Conservation (phyloP, 2,797 vertebrate genomes). For the Oryzias sinensis region DNA sequence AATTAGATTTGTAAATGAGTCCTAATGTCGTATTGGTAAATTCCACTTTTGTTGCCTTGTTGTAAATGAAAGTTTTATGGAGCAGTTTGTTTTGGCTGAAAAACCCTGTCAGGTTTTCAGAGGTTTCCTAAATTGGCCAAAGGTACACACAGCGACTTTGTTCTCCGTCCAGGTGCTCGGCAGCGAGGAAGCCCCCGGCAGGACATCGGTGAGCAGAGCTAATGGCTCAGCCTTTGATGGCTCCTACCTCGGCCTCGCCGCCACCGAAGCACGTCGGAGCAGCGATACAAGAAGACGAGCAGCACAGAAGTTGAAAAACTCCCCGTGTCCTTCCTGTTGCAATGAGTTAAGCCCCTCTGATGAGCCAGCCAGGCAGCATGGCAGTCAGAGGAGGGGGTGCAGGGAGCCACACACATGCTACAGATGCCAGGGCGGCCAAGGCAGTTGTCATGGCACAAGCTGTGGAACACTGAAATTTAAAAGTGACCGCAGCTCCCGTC, state of each 20-base stretch:
- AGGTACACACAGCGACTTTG: slow-evolving; percentile 43
- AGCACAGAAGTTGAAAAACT: slow-evolving; percentile 12
- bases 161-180: slow-evolving; percentile 65
- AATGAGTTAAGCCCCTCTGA: slow-evolving; percentile 27
- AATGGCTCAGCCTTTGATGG: slow-evolving; percentile 71
- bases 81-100: slow-evolving; percentile 43
- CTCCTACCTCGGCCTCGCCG: slow-evolving; percentile 75
- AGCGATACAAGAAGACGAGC: slow-evolving; percentile 29
- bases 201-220: slow-evolving; percentile 40
- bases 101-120: slow-evolving; percentile 32
- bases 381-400: slow-evolving; percentile 30
- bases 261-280: slow-evolving; percentile 25
- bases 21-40: slow-evolving; percentile 41
- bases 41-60: slow-evolving; percentile 35
- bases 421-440: slow-evolving; percentile 26
- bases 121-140: slow-evolving; percentile 40
- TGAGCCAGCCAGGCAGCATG: slow-evolving; percentile 17
- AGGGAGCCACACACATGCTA: slow-evolving; percentile 11
- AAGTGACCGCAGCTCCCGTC: slow-evolving; percentile 1
- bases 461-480: slow-evolving; percentile 23
- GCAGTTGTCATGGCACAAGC: slow-evolving; percentile 24
- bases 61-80: slow-evolving; percentile 49
- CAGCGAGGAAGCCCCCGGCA: slow-evolving; percentile 51
- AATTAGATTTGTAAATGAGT: slow-evolving; percentile 49
- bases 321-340: slow-evolving; percentile 28